Percentiles rank a stretch among this genome's conserved stretches.
These are phyloP conservation scores for Ariolimax columbianus DNA, from an alignment of 2,888 invertebrate genomes.

Conservation along the genomic window DNA sequence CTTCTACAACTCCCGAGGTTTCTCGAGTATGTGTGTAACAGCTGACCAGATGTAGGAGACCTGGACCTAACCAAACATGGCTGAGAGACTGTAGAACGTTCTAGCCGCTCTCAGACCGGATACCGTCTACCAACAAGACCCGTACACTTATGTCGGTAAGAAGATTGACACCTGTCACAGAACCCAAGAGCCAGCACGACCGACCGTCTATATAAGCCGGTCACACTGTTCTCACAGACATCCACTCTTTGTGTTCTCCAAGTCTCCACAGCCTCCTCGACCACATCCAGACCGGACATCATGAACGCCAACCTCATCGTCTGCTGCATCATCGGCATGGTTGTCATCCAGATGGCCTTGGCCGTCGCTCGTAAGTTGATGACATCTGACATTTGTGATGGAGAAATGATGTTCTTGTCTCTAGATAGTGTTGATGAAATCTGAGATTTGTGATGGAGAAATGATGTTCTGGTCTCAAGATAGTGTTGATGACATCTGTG, in stretches of 20 bases:
- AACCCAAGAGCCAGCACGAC: background rate
- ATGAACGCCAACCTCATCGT: constrained; percentile 19
- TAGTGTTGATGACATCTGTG: no score
- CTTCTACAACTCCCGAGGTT: no score
- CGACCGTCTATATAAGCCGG: background rate
- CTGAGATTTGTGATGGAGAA: no score
- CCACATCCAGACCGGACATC: background rate
- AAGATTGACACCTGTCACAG: background rate
- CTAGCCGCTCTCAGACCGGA: no score
- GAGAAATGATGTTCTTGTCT: no score
- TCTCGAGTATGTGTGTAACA: no score
- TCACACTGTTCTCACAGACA: background rate
- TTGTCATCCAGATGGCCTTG: background rate
- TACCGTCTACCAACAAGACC: no score
- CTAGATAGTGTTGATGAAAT: no score
- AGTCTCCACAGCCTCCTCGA: background rate
- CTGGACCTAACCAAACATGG: no score
- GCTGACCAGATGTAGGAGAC: no score
- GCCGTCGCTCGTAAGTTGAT: background rate
- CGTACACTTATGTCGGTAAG: background rate
- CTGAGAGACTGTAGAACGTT: no score
- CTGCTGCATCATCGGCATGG: background rate
- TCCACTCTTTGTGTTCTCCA: background rate
- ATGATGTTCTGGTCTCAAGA: no score
- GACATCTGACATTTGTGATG: background rate